Conservation (phyloP, 2,797 vertebrate genomes). For the Hylomyscus alleni region DNA sequence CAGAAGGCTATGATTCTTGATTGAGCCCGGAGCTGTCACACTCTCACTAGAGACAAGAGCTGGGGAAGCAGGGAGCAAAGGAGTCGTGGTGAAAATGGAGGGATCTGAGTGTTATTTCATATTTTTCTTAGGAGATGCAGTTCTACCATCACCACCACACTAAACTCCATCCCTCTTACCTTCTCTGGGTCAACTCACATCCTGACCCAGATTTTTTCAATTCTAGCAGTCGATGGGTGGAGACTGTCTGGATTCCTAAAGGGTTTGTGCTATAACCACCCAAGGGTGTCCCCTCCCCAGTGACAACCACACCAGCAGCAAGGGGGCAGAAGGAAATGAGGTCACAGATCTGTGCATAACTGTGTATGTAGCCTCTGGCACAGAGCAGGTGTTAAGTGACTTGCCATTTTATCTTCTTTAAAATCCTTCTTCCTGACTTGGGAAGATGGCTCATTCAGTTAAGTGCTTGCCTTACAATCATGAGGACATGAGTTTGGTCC, state of each 20-base stretch:
- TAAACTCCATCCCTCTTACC: background rate
- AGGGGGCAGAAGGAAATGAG: background rate
- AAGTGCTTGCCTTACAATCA: background rate
- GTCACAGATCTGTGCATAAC: background rate
- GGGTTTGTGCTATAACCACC: conserved; percentile 52
- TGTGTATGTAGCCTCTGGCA: background rate
- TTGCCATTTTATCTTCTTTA: conserved; percentile 3
- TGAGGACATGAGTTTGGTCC: background rate
- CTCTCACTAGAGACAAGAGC: background rate
- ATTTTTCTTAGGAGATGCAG: background rate
- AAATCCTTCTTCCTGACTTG: background rate
- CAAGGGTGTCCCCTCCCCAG: conserved; percentile 36
- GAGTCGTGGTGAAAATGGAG: background rate
- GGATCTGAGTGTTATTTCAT: background rate
- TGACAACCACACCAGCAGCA: background rate
- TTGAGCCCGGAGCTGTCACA: background rate
- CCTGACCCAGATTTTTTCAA: conserved; percentile 6
- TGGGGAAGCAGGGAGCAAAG: background rate
- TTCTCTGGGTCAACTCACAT: conserved; percentile 15
- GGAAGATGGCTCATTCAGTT: background rate
- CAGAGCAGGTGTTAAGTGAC: background rate
- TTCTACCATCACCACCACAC: background rate
- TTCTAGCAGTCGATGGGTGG: conserved; percentile 55
- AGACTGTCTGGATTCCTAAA: conserved; percentile 77
- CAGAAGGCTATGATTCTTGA: background rate